Evolutionary conservation across 2,113 vertebrate genomes (phyloP).

Genomic region (Prunella fulvescens): DNA sequence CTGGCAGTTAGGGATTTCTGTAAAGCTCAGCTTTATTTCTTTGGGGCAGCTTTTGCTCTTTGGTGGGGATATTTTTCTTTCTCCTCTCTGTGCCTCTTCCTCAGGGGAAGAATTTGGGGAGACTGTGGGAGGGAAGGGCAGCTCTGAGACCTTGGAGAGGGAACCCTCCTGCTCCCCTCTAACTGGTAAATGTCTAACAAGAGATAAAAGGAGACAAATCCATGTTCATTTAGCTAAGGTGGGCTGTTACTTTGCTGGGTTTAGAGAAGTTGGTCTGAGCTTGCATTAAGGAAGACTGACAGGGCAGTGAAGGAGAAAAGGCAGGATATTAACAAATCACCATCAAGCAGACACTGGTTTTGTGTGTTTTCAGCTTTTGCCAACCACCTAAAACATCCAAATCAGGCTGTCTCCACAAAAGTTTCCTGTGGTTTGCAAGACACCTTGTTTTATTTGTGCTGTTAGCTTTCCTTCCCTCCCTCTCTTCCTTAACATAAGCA

Average conservation of each 20-base stretch:
- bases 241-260: background rate
- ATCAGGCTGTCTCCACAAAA: background rate
- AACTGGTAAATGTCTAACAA: rapidly evolving
- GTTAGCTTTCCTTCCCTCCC: background rate
- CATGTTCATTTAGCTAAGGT: background rate
- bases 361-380: background rate
- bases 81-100: background rate
- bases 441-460: background rate
- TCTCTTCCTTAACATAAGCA: background rate
- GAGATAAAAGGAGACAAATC: background rate
- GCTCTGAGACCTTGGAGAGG: background rate
- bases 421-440: background rate
- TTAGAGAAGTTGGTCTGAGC: background rate
- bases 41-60: background rate
- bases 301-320: background rate
- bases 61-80: background rate
- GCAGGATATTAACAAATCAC: background rate
- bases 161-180: background rate
- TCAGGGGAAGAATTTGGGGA: background rate
- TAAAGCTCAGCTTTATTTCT: background rate
- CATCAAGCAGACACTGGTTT: background rate
- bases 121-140: background rate
- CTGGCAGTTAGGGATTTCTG: background rate
- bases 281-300: background rate
- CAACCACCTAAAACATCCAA: background rate